phyloP scores from a whole-genome alignment of 2,888 invertebrate genomes.

The Drosophila basisetae region DNA sequence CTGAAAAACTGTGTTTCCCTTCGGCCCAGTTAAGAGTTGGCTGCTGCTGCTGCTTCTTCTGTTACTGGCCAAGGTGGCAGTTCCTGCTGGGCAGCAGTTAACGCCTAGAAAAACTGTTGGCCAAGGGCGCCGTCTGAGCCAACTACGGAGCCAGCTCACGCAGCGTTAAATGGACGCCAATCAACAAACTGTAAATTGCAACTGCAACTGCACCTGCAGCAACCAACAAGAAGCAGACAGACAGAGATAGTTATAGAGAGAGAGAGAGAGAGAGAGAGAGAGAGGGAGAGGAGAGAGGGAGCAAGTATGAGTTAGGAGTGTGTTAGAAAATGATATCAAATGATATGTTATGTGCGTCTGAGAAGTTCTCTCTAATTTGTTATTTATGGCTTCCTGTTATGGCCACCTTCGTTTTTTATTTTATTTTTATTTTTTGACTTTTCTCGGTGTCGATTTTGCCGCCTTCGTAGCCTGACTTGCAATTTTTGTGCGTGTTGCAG shows the following conservation, averaged over 20 bases:
- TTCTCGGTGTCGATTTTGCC: conserved; percentile 21
- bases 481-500: conserved; percentile 67
- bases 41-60: conserved; percentile 38
- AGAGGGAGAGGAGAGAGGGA: conserved; percentile 5
- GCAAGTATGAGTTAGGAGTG: conserved; percentile 24
- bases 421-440: conserved; percentile 1
- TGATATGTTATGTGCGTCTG: conserved; percentile 66
- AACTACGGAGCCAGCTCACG: conserved; percentile 60
- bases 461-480: conserved; percentile 66
- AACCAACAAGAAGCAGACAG: conserved; percentile 7
- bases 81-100: conserved; percentile 76
- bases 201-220: conserved; percentile 66
- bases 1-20: conserved; percentile 42
- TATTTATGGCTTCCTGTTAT: conserved; percentile 78
- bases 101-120: conserved; percentile 72
- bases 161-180: conserved; percentile 78
- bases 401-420: conserved; percentile 18
- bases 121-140: conserved; percentile 62
- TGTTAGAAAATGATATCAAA: conserved; percentile 77
- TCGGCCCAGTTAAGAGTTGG: conserved; percentile 24
- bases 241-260: not conserved
- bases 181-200: conserved; percentile 58
- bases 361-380: conserved; percentile 69
- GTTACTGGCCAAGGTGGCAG: conserved; percentile 66
- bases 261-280: not conserved